These are phyloP conservation scores for Mechanitis messenoides DNA, from an alignment of 2,888 invertebrate species.

Conservation along the genomic window DNA sequence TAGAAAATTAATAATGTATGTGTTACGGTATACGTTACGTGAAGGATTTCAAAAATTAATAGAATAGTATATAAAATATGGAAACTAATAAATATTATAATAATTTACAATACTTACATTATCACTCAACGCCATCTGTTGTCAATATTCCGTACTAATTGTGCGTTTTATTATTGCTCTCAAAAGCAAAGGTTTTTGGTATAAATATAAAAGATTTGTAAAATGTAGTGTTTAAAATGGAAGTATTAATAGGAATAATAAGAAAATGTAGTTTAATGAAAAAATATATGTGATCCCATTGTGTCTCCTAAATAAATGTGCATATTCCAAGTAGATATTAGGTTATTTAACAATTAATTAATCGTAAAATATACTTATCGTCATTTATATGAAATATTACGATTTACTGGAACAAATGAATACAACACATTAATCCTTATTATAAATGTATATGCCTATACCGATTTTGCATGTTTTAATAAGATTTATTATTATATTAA, in stretches of 20 bases:
- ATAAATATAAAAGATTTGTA: constrained; percentile 6
- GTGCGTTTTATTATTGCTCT: constrained; percentile 5
- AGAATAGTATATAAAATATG: no score
- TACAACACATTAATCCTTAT: constrained; percentile 1
- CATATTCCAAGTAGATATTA: constrained; percentile 34
- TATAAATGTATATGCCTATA: constrained; percentile 1
- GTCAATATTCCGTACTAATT: background rate
- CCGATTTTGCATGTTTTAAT: constrained; percentile 12
- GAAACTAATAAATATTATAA: background rate
- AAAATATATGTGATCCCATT: constrained; percentile 51
- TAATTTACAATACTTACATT: background rate
- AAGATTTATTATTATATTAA: constrained; percentile 4
- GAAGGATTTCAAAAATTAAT: background rate
- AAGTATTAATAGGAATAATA: constrained; percentile 28
- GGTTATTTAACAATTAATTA: constrained; percentile 22
- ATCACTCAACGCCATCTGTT: constrained; percentile 9
- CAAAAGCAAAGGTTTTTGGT: background rate
- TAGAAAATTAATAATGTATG: constrained; percentile 8
- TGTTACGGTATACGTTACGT: constrained; percentile 6
- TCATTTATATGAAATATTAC: constrained; percentile 5
- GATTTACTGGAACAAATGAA: background rate
- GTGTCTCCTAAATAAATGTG: constrained; percentile 48
- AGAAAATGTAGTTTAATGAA: constrained; percentile 19
- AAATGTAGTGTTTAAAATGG: constrained; percentile 7
- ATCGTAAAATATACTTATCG: constrained; percentile 7